Conservation (phyloP, 2,113 vertebrate species). For the Trematocara macrostoma region DNA sequence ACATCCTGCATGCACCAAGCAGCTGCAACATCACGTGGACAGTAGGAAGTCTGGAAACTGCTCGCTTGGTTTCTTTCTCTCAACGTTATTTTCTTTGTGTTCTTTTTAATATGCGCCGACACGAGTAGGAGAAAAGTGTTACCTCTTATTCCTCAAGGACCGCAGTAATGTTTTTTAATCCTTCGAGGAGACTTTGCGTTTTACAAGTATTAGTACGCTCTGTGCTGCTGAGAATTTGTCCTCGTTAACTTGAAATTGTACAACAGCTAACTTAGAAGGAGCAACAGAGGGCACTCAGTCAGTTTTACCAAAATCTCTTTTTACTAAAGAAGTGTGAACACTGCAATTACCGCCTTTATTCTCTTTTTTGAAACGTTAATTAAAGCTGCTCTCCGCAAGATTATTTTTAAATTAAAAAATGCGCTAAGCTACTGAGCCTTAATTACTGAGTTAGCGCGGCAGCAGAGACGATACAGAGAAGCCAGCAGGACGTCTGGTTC, state of each 20-base stretch:
- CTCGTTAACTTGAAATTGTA: background rate
- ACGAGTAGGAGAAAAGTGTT: background rate
- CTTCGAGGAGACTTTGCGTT: background rate
- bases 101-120: background rate
- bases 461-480: background rate
- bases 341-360: background rate
- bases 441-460: background rate
- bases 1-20: background rate
- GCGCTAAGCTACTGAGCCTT: background rate
- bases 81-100: background rate
- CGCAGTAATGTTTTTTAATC: background rate
- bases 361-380: background rate
- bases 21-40: background rate
- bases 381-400: background rate
- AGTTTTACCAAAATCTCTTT: background rate
- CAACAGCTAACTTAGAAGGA: background rate
- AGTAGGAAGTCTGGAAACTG: background rate
- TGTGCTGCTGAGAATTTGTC: background rate
- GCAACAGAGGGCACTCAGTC: background rate
- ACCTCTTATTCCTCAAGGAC: background rate
- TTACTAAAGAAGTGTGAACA: background rate
- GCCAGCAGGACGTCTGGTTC: background rate
- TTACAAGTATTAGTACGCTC: background rate
- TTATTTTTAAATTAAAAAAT: background rate
- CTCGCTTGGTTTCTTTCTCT: background rate